Conservation (phyloP, 2,888 invertebrate genomes). For the Clanis bilineata region DNA sequence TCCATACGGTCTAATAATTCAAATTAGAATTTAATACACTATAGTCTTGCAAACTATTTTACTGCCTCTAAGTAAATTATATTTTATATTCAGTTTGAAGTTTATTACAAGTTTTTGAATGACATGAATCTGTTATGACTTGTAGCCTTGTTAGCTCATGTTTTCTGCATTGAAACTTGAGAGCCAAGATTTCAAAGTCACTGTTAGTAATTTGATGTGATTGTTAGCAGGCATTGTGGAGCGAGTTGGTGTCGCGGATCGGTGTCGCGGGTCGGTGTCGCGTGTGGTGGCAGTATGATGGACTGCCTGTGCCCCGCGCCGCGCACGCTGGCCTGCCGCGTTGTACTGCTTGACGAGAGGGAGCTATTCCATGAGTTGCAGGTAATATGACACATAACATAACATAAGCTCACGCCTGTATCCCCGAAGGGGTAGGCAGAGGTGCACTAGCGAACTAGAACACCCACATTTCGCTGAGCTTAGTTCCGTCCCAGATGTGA, state of each 20-base stretch:
- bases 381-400: constrained; percentile 69
- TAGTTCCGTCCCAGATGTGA: too few relatives aligned
- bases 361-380: constrained; percentile 94
- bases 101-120: too few relatives aligned
- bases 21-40: too few relatives aligned
- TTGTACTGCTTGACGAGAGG: constrained; percentile 94
- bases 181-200: background rate
- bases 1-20: too few relatives aligned
- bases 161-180: background rate
- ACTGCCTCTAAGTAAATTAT: too few relatives aligned
- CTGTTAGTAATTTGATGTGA: constrained; percentile 28
- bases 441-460: too few relatives aligned
- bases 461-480: too few relatives aligned
- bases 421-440: too few relatives aligned
- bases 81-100: too few relatives aligned
- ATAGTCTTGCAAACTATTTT: too few relatives aligned
- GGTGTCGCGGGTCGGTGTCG: constrained; percentile 31
- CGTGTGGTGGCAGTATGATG: constrained; percentile 68
- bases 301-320: constrained; percentile 83
- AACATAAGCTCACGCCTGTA: too few relatives aligned
- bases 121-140: too few relatives aligned
- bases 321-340: constrained; percentile 88
- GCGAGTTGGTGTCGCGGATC: constrained; percentile 36
- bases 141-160: background rate
- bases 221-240: constrained; percentile 35